Base-by-base conservation (phyloP, 1,140 invertebrate species). In the Sitophilus oryzae region DNA sequence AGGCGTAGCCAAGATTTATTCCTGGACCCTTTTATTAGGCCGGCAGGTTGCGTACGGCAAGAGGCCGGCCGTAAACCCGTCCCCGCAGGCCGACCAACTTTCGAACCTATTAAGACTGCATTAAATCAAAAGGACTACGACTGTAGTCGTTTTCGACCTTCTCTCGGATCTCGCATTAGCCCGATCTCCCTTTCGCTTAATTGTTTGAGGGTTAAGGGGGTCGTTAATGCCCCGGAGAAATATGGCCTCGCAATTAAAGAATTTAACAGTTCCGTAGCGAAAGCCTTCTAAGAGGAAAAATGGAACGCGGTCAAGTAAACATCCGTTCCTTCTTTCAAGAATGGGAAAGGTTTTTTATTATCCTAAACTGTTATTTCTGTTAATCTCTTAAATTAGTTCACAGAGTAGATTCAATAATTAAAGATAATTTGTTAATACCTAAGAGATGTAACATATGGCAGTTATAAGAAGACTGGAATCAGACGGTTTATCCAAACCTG, bases 81-180 rank as follows among this genome's bases (percentile, higher is more conserved):
- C 49, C 18, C 49, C 49, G 49, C 49, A 51, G 40, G 18, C 51
- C 42, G 51, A 45, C 51, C 51, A 53, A 44, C 51, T 45, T 53
- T 53, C 51, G 42, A 53, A 53, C 51, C 51, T 53, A 53, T 54
- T 54, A 54, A 54, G 52, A 41, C 42, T 54, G 52, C 52, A 47
- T 54, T 54, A 54, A 54, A 54, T 54, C 52, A 54, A 54, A 54
- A 54, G 38, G 44, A 46, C 30, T 21, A 19, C 21, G 30, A 22
- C 25, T 35, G 21, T 11, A 43, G 49, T 43, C 37, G 52, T 25
- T 54, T 22, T 38, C 43, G 37, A 47, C 52, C 52, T 54, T 46
- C 52, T n/a, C n/a, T 34, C 36, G 52, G n/a, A 54, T 47, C 45
- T 18, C 19, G 44, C 44, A 54, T 54, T 54, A 54, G 44, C 37